Evolutionary conservation across 2,797 vertebrate species (phyloP), one percentile per base, ranked within the genome.

Genomic region (Gadopsis marmoratus): DNA sequence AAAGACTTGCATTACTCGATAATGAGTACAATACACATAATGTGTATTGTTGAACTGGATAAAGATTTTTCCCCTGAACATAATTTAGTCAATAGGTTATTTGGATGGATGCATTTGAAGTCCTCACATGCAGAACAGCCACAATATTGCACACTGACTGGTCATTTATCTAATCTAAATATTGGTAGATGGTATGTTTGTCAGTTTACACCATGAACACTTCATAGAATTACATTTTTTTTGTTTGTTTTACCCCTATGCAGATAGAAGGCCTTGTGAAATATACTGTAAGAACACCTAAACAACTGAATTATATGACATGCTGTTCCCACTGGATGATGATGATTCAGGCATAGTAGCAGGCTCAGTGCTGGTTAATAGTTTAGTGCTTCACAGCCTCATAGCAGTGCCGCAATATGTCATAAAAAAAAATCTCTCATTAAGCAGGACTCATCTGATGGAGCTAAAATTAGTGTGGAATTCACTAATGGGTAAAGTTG

Each of bases 341-440:
- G 81, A 78, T 82, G 58, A 73, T 69, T 86, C 86, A 85, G 83
- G 74, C 84, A 64, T 9, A 73, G 82, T 75, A 58, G 79, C 76
- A 73, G 68, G 50, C 73, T 88, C 29, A 33, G 35, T 33, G 47
- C 48, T 35, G 33, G 81, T 67, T 74, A 72, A 45, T 48, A 76
- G 48, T 58, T 59, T 47, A 45, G 70, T 31, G 78, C 79, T 82
- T 76, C 65, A 37, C 65, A 77, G 69, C 65, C 29, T 72, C 71
- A 67, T 37, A 76, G 76, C 68, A 43, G 48, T 13, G 71, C 69
- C 81, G 76, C 64, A 61, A 62, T 56, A 51, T 47, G 55, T 75
- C 74, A 70, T 55, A 81, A 43, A 71, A 71, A 8, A 8, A 39
- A 39, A 39, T 7, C 68, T 69, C 64, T 76, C 71, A 71, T 85